Percentiles rank a stretch among this genome's conserved stretches.
Evolutionary conservation across 2,113 vertebrate species (phyloP).

Genomic region (Poeciliopsis occidentalis): DNA sequence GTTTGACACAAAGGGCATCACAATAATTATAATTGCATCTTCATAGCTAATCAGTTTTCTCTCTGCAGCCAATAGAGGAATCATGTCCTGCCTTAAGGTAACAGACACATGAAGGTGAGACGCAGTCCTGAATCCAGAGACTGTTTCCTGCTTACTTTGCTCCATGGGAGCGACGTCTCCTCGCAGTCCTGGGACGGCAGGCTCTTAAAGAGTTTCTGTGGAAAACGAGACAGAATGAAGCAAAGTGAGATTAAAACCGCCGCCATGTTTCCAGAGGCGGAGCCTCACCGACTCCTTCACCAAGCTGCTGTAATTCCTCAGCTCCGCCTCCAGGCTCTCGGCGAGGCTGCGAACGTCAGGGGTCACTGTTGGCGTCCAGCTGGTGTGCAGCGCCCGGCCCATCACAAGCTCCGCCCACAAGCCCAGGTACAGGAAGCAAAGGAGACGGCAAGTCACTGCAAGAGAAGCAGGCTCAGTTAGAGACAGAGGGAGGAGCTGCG

Average conservation of each 20-base stretch:
- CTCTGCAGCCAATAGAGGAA: too few species aligned
- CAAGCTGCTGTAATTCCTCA: conserved; percentile 1
- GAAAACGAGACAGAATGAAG: too few species aligned
- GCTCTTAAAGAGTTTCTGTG: background rate
- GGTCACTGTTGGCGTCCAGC: background rate
- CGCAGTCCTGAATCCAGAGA: background rate
- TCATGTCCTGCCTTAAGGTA: too few species aligned
- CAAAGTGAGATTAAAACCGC: too few species aligned
- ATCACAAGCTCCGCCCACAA: conserved; percentile 14
- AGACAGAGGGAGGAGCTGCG: background rate
- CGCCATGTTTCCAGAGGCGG: too few species aligned
- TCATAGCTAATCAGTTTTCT: too few species aligned
- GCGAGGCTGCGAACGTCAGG: conserved; percentile 14
- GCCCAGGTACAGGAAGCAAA: conserved; percentile 4
- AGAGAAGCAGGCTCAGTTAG: background rate
- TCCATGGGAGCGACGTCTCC: fast-evolving
- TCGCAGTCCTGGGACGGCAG: background rate
- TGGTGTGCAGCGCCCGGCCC: background rate
- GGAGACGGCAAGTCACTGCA: conserved; percentile 47
- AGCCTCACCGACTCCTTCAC: conserved; percentile 16
- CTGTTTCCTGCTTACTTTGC: conserved; percentile 21
- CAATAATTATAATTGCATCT: too few species aligned
- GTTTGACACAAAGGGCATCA: too few species aligned
- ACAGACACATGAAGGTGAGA: background rate
- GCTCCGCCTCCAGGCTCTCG: background rate